phyloP scores from a whole-genome alignment of 30 jellyfish, hydroid and myxozoan species.

The Hydractinia symbiolongicarpus region DNA sequence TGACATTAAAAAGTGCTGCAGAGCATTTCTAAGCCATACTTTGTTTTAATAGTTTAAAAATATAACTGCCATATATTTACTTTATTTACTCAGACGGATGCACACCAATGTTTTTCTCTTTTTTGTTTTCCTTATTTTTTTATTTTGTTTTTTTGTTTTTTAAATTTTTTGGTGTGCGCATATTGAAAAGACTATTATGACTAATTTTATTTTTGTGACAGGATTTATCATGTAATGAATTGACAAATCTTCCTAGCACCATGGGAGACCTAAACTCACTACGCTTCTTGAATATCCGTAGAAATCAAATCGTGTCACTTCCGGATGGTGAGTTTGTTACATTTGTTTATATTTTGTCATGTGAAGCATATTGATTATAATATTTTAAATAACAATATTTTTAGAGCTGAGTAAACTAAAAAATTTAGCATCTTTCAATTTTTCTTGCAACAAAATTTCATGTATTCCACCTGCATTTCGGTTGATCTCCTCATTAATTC shows the following conservation, averaged over 20 bases:
- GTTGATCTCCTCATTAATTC: slow-evolving; percentile 67
- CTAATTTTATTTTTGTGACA: not conserved
- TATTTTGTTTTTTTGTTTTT: too few relatives aligned
- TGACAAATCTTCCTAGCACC: slow-evolving; percentile 79
- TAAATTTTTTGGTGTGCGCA: too few relatives aligned
- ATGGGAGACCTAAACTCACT: slow-evolving; percentile 78
- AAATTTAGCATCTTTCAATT: slow-evolving; percentile 49
- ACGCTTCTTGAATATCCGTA: slow-evolving; percentile 56
- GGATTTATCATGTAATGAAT: slow-evolving; percentile 88
- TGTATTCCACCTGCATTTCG: slow-evolving; percentile 97
- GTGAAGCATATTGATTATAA: too few relatives aligned
- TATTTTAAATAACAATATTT: not conserved
- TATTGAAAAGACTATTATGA: too few relatives aligned
- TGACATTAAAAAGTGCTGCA: too few relatives aligned
- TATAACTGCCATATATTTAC: too few relatives aligned
- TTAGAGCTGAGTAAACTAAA: slow-evolving; percentile 88
- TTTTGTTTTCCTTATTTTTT: too few relatives aligned
- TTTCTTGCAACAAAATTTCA: slow-evolving; percentile 75
- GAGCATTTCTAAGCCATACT: too few relatives aligned
- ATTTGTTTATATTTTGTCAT: not conserved
- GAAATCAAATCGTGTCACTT: slow-evolving; percentile 60
- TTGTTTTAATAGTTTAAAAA: too few relatives aligned
- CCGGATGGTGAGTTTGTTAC: slow-evolving; percentile 78
- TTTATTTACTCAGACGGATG: too few relatives aligned
- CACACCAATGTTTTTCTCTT: too few relatives aligned